Evolutionary conservation across 2,113 vertebrate species (phyloP).

Genomic region (Coreoperca whiteheadi): DNA sequence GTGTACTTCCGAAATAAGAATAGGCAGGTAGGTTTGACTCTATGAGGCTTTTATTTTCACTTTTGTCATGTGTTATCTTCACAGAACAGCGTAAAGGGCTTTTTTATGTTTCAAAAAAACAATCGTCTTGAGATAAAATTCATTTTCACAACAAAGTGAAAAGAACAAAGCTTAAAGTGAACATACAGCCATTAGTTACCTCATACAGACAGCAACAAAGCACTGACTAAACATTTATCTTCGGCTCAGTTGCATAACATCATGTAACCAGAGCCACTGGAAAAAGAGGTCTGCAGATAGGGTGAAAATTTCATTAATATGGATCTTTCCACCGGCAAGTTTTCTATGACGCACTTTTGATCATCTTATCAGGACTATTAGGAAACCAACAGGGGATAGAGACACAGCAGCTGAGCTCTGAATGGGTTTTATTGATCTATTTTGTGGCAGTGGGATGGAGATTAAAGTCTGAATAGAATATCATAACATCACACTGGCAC

Average conservation of each 20-base stretch:
- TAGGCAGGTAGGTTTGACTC: not conserved
- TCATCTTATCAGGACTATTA: conserved; percentile 71
- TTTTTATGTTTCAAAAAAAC: not conserved
- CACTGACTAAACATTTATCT: conserved; percentile 25
- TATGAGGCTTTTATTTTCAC: conserved; percentile 29
- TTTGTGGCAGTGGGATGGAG: conserved; percentile 59
- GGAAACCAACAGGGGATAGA: conserved; percentile 63
- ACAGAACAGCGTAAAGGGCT: not conserved
- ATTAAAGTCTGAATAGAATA: conserved; percentile 71
- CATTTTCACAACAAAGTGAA: conserved; percentile 5
- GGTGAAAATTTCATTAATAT: conserved; percentile 72
- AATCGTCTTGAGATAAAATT: conserved; percentile 4
- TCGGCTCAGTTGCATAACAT: conserved; percentile 54
- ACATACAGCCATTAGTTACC: not conserved
- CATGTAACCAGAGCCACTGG: conserved; percentile 66
- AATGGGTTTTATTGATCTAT: conserved; percentile 71
- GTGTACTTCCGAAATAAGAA: not conserved
- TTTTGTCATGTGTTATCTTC: not conserved
- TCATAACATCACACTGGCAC: conserved; percentile 60
- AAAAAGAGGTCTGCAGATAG: conserved; percentile 43
- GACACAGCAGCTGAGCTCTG: conserved; percentile 50
- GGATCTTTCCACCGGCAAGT: conserved; percentile 61
- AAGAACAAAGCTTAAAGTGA: not conserved
- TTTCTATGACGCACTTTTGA: conserved; percentile 56
- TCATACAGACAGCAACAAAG: conserved; percentile 11